These are phyloP conservation scores for Hemibagrus wyckioides DNA, from an alignment of 2,113 vertebrate species.

Conservation along the genomic window DNA sequence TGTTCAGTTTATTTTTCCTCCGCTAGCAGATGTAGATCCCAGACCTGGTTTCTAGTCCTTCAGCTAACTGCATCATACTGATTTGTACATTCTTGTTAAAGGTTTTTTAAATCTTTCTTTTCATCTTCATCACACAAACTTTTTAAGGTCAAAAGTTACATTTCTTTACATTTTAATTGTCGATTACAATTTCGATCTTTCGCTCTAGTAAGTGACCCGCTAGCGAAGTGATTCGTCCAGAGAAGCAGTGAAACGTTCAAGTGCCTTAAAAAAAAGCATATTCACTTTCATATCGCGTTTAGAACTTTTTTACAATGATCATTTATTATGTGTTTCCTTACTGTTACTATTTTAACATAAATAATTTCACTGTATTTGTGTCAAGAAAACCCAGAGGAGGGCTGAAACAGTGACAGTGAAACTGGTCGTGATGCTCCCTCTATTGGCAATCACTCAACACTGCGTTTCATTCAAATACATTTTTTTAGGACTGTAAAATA, in stretches of 20 bases:
- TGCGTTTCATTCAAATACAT: not conserved
- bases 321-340: not conserved
- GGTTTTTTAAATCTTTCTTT: not conserved
- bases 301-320: not conserved
- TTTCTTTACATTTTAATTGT: too few species aligned
- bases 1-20: too few species aligned
- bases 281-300: not conserved
- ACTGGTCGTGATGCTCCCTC: conserved; percentile 16
- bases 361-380: not conserved
- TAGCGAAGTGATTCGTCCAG: too few species aligned
- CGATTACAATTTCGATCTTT: too few species aligned
- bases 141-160: too few species aligned
- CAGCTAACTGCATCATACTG: too few species aligned
- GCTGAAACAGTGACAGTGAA: not conserved
- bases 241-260: too few species aligned
- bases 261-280: too few species aligned
- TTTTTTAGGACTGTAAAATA: not conserved
- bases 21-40: not conserved
- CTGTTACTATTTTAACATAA: not conserved
- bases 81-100: not conserved
- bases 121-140: not conserved
- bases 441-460: not conserved
- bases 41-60: not conserved
- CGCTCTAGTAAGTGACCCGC: too few species aligned
- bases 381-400: not conserved